Conservation (phyloP, 2,888 invertebrate genomes). For the Anarsia innoxiella region DNA sequence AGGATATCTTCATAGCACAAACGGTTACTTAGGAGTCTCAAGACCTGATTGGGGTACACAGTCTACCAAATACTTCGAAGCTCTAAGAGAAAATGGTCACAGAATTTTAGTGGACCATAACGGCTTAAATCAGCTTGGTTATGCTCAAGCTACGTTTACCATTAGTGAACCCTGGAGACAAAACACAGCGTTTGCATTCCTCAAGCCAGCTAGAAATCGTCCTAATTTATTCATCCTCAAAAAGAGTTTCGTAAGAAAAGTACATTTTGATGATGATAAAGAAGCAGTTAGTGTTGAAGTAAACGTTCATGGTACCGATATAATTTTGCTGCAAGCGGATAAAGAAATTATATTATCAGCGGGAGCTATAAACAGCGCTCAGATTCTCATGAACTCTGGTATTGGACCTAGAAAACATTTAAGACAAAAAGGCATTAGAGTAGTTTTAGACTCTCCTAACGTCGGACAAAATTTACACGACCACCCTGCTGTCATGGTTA, state of each 20-base stretch:
- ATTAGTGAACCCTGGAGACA: conserved; percentile 29
- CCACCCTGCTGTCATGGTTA: conserved; percentile 33
- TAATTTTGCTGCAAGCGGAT: conserved; percentile 23
- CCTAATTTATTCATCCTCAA: conserved; percentile 39
- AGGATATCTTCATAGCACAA: conserved; percentile 26
- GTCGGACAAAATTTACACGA: conserved; percentile 47
- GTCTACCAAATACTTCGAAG: conserved; percentile 43
- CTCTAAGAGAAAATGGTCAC: conserved; percentile 37
- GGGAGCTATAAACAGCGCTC: conserved; percentile 41
- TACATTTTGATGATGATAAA: conserved; percentile 29
- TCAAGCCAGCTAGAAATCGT: conserved; percentile 33
- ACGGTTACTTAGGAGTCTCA: conserved; percentile 22
- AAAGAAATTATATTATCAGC: conserved; percentile 48
- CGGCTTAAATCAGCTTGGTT: conserved; percentile 36
- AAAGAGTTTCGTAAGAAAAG: conserved; percentile 33
- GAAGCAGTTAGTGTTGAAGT: conserved; percentile 35
- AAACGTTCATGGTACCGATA: conserved; percentile 21
- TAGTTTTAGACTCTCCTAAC: conserved; percentile 30
- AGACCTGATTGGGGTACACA: conserved; percentile 39
- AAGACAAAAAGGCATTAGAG: conserved; percentile 28
- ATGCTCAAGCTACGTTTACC: conserved; percentile 29
- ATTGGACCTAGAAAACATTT: conserved; percentile 42
- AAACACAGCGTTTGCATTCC: conserved; percentile 33
- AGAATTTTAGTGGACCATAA: conserved; percentile 32
- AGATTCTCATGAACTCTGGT: conserved; percentile 48